Conservation (phyloP, 1,140 invertebrate genomes). For the Parapsyche elsis region DNA sequence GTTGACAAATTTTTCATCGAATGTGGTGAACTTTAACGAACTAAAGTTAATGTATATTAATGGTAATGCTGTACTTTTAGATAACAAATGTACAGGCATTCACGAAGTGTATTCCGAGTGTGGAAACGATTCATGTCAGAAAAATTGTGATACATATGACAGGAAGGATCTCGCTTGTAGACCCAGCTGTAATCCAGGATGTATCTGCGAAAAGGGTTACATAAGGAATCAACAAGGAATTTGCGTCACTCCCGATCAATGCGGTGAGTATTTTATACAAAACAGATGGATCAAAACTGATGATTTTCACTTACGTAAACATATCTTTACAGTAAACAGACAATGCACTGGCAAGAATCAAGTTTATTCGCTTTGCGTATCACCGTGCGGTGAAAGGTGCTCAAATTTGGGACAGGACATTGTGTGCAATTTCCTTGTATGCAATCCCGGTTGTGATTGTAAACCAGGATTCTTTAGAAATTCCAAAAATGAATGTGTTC, state of each 20-base stretch:
- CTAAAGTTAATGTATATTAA: not conserved
- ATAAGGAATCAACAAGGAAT: slow-evolving; percentile 38
- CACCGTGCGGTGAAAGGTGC: slow-evolving; percentile 45
- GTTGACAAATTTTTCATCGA: not conserved
- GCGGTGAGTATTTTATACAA: slow-evolving; percentile 10
- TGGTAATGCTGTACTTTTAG: too few species aligned
- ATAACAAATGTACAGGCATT: not conserved
- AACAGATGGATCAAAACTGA: too few species aligned
- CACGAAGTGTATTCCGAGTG: slow-evolving; percentile 10
- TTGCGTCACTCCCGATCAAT: slow-evolving; percentile 42
- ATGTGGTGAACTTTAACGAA: not conserved
- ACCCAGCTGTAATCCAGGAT: slow-evolving; percentile 15
- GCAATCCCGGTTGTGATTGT: slow-evolving; percentile 51
- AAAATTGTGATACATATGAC: not conserved
- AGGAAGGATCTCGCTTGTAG: not conserved
- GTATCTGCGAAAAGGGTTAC: slow-evolving; percentile 35
- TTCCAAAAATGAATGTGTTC: slow-evolving; percentile 38
- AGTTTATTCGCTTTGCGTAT: slow-evolving; percentile 41
- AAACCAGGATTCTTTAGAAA: slow-evolving; percentile 51
- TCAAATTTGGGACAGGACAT: slow-evolving; percentile 30
- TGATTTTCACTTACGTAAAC: not conserved
- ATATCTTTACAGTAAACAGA: slow-evolving; percentile 37
- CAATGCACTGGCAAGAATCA: slow-evolving; percentile 47
- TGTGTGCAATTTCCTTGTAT: slow-evolving; percentile 46
- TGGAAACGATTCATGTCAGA: not conserved